Evolutionary conservation across 2,888 invertebrate species (phyloP).

Genomic region (Anodontia alba): DNA sequence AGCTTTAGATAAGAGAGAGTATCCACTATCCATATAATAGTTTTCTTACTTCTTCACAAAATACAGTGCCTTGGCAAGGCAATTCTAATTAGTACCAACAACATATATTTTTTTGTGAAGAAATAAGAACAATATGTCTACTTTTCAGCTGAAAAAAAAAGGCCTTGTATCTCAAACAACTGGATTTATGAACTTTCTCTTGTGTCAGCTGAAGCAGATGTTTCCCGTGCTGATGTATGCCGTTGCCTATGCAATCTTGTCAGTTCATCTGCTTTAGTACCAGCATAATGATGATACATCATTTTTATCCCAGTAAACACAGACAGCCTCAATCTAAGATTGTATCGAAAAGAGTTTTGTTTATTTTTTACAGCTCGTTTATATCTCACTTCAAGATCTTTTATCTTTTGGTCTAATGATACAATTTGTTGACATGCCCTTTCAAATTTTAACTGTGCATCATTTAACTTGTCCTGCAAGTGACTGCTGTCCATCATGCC

Average conservation of each 20-base stretch:
- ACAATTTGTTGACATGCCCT: slow-evolving; percentile 81
- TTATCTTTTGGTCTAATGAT: slow-evolving; percentile 80
- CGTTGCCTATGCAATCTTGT: slow-evolving; percentile 72
- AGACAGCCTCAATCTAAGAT: slow-evolving; percentile 77
- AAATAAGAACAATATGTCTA: too few species aligned
- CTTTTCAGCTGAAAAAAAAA: too few species aligned
- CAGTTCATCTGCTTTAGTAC: slow-evolving; percentile 81
- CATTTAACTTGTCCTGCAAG: slow-evolving; percentile 66
- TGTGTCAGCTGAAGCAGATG: slow-evolving; percentile 43
- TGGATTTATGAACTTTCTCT: slow-evolving; percentile 24
- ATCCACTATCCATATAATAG: too few species aligned
- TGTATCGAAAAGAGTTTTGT: slow-evolving; percentile 81
- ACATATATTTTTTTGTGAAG: too few species aligned
- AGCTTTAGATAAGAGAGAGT: too few species aligned
- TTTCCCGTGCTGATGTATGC: slow-evolving; percentile 37
- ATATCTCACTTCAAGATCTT: slow-evolving; percentile 80
- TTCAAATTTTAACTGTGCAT: slow-evolving; percentile 76
- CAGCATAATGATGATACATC: slow-evolving; percentile 83
- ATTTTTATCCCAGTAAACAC: slow-evolving; percentile 83
- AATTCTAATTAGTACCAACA: too few species aligned
- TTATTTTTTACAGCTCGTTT: slow-evolving; percentile 80
- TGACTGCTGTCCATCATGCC: slow-evolving; percentile 60
- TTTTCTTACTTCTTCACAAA: too few species aligned
- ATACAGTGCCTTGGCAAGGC: too few species aligned
- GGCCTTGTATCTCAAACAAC: too few species aligned